Evolutionary conservation across 2,888 invertebrate species (phyloP).

Genomic region (Synergus gifuensis): DNA sequence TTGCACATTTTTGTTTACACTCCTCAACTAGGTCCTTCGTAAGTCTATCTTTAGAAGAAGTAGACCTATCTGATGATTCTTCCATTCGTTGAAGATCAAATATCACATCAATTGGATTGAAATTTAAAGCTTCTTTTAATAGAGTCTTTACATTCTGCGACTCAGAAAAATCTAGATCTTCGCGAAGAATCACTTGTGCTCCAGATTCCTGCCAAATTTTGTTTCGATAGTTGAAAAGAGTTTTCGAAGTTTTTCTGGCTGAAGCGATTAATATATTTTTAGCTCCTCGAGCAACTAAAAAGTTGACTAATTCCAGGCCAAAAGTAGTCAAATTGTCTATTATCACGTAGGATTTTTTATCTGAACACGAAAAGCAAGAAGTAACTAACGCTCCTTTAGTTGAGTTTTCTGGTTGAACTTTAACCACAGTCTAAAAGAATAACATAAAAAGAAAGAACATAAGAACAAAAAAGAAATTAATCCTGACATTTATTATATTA

Average conservation of each 20-base stretch:
- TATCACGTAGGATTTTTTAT: conserved; percentile 80
- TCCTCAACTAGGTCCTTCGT: conserved; percentile 52
- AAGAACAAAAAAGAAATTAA: neutral
- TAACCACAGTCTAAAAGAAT: conserved; percentile 53
- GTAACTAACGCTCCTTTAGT: conserved; percentile 67
- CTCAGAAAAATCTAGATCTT: conserved; percentile 43
- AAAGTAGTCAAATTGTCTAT: conserved; percentile 87
- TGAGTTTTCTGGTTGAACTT: conserved; percentile 58
- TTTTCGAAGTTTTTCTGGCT: conserved; percentile 12
- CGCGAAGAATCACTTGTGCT: conserved; percentile 37
- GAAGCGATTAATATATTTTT: conserved; percentile 50
- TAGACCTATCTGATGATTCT: neutral
- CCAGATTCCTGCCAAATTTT: conserved; percentile 51
- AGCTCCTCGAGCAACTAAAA: conserved; percentile 54
- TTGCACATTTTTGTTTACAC: conserved; percentile 43
- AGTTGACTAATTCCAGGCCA: conserved; percentile 53
- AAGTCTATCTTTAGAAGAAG: neutral
- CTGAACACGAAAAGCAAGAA: conserved; percentile 77
- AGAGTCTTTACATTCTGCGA: conserved; percentile 47
- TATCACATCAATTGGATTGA: conserved; percentile 51
- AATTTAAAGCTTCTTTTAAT: conserved; percentile 46
- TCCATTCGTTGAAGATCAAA: conserved; percentile 51
- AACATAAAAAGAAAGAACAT: neutral
- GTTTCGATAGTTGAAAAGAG: conserved; percentile 40
- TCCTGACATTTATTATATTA: neutral